phyloP scores from a whole-genome alignment of 2,888 invertebrate genomes.

The Macropis europaea region DNA sequence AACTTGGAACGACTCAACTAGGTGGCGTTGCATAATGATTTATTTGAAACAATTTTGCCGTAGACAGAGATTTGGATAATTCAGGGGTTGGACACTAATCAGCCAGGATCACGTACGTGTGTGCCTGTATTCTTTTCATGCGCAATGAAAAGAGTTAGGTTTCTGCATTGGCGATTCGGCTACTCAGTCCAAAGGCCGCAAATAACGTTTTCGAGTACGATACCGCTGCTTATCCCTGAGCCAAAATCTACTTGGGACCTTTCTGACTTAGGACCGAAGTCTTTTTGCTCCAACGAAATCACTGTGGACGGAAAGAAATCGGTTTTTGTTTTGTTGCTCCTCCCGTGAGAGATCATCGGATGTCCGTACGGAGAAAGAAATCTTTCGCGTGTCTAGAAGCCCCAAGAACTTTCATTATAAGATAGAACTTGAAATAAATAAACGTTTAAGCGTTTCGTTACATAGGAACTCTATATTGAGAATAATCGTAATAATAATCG shows the following conservation, averaged over 20 bases:
- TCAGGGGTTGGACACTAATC: slow-evolving; percentile 40
- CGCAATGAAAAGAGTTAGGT: not conserved
- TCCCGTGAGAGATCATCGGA: not conserved
- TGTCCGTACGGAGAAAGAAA: not conserved
- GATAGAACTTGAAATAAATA: no score
- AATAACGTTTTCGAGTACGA: slow-evolving; percentile 41
- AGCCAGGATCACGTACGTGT: slow-evolving; percentile 17
- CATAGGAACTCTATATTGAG: not conserved
- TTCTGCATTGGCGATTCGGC: slow-evolving; percentile 8
- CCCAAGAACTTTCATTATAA: no score
- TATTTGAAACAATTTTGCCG: slow-evolving; percentile 48
- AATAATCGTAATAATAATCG: not conserved
- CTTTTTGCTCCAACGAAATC: not conserved
- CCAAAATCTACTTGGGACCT: slow-evolving; percentile 54
- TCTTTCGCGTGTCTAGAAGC: no score
- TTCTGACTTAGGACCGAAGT: slow-evolving; percentile 38
- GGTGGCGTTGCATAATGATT: slow-evolving; percentile 54
- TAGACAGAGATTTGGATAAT: slow-evolving; percentile 40
- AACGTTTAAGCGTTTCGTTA: not conserved
- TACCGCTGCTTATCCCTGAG: slow-evolving; percentile 43
- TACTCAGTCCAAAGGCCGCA: slow-evolving; percentile 45
- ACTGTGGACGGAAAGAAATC: slow-evolving; percentile 30
- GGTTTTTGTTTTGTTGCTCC: slow-evolving; percentile 10
- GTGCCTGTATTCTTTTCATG: not conserved
- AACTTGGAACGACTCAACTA: slow-evolving; percentile 54